phyloP scores from a whole-genome alignment of 2,888 invertebrate species.

The Rhodophaea formosa region DNA sequence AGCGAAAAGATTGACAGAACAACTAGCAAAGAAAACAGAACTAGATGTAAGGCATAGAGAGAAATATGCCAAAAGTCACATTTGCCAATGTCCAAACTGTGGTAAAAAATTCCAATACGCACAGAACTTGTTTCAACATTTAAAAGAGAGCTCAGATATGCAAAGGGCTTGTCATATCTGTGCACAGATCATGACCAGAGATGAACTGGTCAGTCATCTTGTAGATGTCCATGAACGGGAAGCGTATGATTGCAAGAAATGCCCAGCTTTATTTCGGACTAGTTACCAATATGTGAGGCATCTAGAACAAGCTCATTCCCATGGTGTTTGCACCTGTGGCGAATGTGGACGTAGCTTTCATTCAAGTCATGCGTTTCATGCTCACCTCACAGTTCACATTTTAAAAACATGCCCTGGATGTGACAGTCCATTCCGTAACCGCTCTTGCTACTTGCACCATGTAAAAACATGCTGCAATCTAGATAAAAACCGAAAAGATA shows the following conservation, averaged over 20 bases:
- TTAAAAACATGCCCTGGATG: conserved; percentile 59
- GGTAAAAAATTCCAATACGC: conserved; percentile 52
- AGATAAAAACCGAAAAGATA: conserved; percentile 39
- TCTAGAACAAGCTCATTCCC: conserved; percentile 43
- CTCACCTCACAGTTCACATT: conserved; percentile 54
- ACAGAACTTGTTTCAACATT: conserved; percentile 52
- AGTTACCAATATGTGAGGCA: conserved; percentile 42
- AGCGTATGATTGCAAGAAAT: conserved; percentile 55
- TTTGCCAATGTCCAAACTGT: conserved; percentile 56
- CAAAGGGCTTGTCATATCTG: conserved; percentile 62
- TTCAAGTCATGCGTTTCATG: conserved; percentile 47
- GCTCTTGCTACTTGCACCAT: conserved; percentile 60
- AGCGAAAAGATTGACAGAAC: not conserved
- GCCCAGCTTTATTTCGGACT: conserved; percentile 50
- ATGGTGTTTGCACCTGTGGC: conserved; percentile 52
- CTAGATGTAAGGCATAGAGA: conserved; percentile 5
- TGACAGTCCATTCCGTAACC: conserved; percentile 57
- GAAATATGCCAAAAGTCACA: conserved; percentile 28
- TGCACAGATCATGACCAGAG: conserved; percentile 52
- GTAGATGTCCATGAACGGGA: conserved; percentile 38
- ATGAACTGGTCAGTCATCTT: conserved; percentile 53
- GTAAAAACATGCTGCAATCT: conserved; percentile 59
- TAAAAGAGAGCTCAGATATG: conserved; percentile 57
- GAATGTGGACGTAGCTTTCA: conserved; percentile 63
- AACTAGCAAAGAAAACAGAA: conserved; percentile 1